Evolutionary conservation across 2,797 vertebrate genomes (phyloP), one percentile per base, ranked within the genome.

Genomic region (Gallinago stenura): DNA sequence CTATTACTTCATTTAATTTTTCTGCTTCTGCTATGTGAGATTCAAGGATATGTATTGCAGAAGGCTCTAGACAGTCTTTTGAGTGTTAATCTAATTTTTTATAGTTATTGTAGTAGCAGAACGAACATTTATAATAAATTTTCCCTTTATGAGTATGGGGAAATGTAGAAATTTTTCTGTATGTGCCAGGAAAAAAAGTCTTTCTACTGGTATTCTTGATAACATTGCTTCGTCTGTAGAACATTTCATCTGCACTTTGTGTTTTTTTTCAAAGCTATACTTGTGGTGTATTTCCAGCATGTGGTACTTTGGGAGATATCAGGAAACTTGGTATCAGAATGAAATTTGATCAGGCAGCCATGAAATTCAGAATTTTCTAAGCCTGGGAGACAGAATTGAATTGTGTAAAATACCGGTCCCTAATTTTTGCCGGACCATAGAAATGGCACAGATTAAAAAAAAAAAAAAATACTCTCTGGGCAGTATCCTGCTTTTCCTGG

Each of bases 331-430:
- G 37, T 87, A 73, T 90, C 14, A 11, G 80, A 82, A 71, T 82
- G 90, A 90, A 94, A 93, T 90, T 85, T 78, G 73, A 89, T 82
- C 64, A 53, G 46, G 60, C 35, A 92, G 78, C 81, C 2, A 6
- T 90, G 93, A 95, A 96, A 93, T 95, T 87, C 24, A 43, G 73
- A 84, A 56, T 92, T 95, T 89, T 96, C 64, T 75, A 43, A 90
- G 72, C 56, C 51, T 72, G 57, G 35, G 76, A 92, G 58, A 45
- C 30, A 26, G 62, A 86, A 73, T 5, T 66, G 39, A 65, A 39
- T 84, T 79, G 11, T 87, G 25, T 91, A 45, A 72, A 94, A 48
- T 77, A 62, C 12, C n/a, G 56, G n/a, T 66, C 51, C 16, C 13
- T 79, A 18, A 45, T 66, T 91, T 93, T 94, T 91, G 6, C 45